These are phyloP conservation scores for Tetrao urogallus DNA, from an alignment of 2,113 vertebrate genomes.

Conservation along the genomic window DNA sequence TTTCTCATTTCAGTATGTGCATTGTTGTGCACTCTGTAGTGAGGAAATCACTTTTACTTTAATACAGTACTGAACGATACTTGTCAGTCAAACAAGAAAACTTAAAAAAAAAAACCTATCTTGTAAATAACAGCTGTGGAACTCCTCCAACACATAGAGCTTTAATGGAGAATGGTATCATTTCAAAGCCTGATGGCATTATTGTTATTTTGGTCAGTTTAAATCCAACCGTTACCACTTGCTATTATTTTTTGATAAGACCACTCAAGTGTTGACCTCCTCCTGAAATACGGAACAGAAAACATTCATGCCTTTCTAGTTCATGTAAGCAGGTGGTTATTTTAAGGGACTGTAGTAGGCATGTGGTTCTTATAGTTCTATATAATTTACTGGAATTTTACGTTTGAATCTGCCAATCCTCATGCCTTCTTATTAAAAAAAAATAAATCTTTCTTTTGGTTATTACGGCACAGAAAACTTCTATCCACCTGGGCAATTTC, in stretches of 20 bases:
- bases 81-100: conserved; percentile 6
- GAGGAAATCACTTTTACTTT: background rate
- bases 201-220: background rate
- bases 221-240: background rate
- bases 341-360: conserved; percentile 1
- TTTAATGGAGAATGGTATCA: background rate
- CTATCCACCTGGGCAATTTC: background rate
- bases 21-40: background rate
- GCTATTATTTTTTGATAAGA: background rate
- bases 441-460: background rate
- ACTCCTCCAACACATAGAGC: background rate
- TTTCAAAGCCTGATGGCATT: background rate
- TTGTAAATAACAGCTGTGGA: background rate
- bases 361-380: background rate
- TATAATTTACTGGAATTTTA: conserved; percentile 29
- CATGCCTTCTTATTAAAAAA: background rate
- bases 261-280: background rate
- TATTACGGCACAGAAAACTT: conserved; percentile 13
- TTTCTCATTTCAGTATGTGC: background rate
- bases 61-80: background rate
- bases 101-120: background rate
- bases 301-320: background rate
- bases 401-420: background rate
- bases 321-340: conserved; percentile 12
- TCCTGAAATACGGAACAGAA: conserved; percentile 18